phyloP scores from a whole-genome alignment of 2,797 vertebrate species.

The Urocyon cinereoargenteus region DNA sequence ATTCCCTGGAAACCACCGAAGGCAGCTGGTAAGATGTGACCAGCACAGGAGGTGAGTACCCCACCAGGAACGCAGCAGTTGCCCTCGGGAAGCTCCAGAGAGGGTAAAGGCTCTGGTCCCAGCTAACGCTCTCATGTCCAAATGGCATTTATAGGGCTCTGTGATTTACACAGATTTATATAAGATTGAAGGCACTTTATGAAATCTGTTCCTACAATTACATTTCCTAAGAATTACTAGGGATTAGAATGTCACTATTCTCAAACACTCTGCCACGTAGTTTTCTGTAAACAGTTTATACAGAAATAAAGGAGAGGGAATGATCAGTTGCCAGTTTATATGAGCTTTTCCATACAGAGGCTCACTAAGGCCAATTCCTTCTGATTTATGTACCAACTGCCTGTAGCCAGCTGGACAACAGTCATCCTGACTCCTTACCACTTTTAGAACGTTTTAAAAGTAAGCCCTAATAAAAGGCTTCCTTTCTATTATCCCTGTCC shows the following conservation, averaged over 20 bases:
- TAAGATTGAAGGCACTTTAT: conserved; percentile 58
- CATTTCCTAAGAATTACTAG: conserved; percentile 71
- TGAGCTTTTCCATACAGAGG: conserved; percentile 70
- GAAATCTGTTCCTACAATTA: conserved; percentile 58
- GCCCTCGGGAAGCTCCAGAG: conserved; percentile 10
- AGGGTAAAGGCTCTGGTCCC: background rate
- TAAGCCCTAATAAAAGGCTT: conserved; percentile 88
- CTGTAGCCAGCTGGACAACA: conserved; percentile 85
- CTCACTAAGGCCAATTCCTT: conserved; percentile 73
- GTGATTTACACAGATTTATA: conserved; percentile 72
- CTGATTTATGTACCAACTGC: conserved; percentile 80
- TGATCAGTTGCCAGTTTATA: conserved; percentile 68
- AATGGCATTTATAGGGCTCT: conserved; percentile 26
- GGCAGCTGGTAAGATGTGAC: conserved; percentile 2
- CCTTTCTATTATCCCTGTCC: conserved; percentile 84
- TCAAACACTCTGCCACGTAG: conserved; percentile 54
- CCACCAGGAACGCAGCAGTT: background rate
- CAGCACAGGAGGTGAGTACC: background rate
- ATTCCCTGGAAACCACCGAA: background rate
- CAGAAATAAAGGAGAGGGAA: conserved; percentile 66
- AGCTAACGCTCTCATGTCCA: background rate
- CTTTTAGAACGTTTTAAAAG: conserved; percentile 85
- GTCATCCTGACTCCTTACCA: conserved; percentile 80
- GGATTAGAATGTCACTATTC: conserved; percentile 64
- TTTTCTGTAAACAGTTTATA: conserved; percentile 77